Percentiles rank a stretch among this genome's conserved stretches.
These are phyloP conservation scores for Drosophila limbata DNA, from an alignment of 2,888 invertebrate genomes.

Conservation along the genomic window DNA sequence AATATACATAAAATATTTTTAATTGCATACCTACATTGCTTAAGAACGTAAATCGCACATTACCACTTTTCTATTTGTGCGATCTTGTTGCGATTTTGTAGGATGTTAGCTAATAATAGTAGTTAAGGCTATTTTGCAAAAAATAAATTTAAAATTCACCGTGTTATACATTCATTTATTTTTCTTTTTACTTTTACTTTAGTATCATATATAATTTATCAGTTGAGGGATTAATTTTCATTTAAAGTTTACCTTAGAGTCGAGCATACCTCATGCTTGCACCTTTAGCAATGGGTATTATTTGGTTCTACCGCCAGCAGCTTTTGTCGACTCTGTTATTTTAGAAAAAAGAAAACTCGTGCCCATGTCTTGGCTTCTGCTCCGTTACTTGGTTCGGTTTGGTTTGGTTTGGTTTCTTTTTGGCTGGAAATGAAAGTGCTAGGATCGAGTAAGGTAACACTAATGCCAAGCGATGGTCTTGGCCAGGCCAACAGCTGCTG, in stretches of 20 bases:
- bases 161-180: too few species aligned
- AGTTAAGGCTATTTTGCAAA: too few species aligned
- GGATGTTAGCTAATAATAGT: too few species aligned
- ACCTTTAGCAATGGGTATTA: conserved; percentile 7
- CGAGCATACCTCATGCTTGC: background rate
- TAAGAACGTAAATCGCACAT: too few species aligned
- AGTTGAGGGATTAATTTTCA: background rate
- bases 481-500: conserved; percentile 25
- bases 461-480: conserved; percentile 24
- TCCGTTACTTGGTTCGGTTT: conserved; percentile 1
- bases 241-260: background rate
- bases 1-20: too few species aligned
- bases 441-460: conserved; percentile 10
- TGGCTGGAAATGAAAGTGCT: background rate
- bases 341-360: conserved; percentile 63
- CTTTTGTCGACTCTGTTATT: conserved; percentile 63
- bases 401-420: conserved; percentile 21
- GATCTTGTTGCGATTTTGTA: too few species aligned
- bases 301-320: conserved; percentile 21
- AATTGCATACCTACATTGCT: too few species aligned
- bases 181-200: too few species aligned
- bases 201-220: background rate
- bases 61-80: too few species aligned
- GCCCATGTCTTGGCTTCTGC: conserved; percentile 43
- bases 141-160: too few species aligned